These are phyloP conservation scores for Drosophila watanabei DNA, from an alignment of 1,140 invertebrate genomes.

Conservation along the genomic window DNA sequence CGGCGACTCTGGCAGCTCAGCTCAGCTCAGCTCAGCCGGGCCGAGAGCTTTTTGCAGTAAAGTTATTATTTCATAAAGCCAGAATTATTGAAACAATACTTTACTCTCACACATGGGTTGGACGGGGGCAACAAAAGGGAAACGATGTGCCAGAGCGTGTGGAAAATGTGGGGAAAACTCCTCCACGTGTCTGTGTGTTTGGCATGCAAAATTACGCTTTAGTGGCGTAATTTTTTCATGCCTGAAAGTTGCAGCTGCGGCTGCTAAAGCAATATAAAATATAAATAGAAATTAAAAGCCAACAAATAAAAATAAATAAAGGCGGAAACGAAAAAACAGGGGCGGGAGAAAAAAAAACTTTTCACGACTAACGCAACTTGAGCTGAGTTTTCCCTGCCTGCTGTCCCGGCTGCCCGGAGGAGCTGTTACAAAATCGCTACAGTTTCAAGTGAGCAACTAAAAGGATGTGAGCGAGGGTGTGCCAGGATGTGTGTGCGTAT, in stretches of 20 bases:
- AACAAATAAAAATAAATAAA: conserved; percentile 76
- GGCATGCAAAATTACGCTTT: conserved; percentile 80
- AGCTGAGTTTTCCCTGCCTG: conserved; percentile 47
- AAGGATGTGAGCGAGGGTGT: conserved; percentile 20
- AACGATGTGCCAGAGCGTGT: background rate
- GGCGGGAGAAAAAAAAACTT: conserved; percentile 43
- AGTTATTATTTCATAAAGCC: conserved; percentile 85
- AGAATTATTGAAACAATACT: conserved; percentile 85
- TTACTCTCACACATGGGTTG: conserved; percentile 68
- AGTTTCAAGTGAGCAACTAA: conserved; percentile 60
- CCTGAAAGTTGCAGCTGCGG: conserved; percentile 71
- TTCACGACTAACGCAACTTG: conserved; percentile 67
- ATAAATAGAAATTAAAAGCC: conserved; percentile 83
- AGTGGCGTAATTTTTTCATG: conserved; percentile 77
- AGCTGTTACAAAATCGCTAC: conserved; percentile 58
- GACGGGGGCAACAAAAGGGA: conserved; percentile 19
- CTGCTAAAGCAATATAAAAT: conserved; percentile 76
- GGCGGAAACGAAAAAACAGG: conserved; percentile 29
- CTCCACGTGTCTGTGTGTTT: conserved; percentile 43
- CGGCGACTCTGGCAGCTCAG: conserved; percentile 60
- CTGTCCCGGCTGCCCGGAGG: conserved; percentile 32
- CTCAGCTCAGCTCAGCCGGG: conserved; percentile 57
- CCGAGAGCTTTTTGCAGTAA: conserved; percentile 69
- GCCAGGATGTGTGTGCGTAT: conserved; percentile 7
- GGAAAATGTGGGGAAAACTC: conserved; percentile 34